Percentiles rank a stretch among this genome's conserved stretches.
phyloP scores from a whole-genome alignment of 1,140 invertebrate species.

The Cherax quadricarinatus region DNA sequence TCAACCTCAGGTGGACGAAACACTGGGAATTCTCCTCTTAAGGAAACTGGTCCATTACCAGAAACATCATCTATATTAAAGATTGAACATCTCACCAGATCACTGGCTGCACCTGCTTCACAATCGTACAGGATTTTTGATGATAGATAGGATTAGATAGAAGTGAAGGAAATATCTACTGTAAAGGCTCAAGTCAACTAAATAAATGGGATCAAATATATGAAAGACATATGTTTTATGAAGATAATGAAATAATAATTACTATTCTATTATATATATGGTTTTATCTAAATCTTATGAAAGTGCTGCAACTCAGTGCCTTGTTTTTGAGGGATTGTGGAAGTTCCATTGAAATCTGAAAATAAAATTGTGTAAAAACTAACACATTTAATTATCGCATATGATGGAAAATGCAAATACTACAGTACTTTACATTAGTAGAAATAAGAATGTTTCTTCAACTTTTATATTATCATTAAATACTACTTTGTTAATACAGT shows the following conservation, averaged over 20 bases:
- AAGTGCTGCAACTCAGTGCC: constrained; percentile 55
- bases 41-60: constrained; percentile 61
- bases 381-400: too few species aligned
- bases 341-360: neutral
- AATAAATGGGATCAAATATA: neutral
- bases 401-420: too few species aligned
- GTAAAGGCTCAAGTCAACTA: neutral
- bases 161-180: neutral
- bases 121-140: constrained; percentile 32
- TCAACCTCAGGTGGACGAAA: constrained; percentile 10
- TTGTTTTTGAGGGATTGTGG: constrained; percentile 4
- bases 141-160: constrained; percentile 52
- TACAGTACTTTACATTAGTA: too few species aligned
- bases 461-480: too few species aligned
- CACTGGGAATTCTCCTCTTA: constrained; percentile 61
- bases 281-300: neutral
- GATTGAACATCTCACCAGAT: constrained; percentile 61
- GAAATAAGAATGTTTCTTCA: too few species aligned
- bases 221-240: neutral
- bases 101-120: constrained; percentile 46
- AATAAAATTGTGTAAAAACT: too few species aligned
- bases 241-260: neutral
- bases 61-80: constrained; percentile 62
- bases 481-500: too few species aligned
- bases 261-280: neutral